Evolutionary conservation across 1,140 invertebrate genomes (phyloP).

Genomic region (Idris sp.): DNA sequence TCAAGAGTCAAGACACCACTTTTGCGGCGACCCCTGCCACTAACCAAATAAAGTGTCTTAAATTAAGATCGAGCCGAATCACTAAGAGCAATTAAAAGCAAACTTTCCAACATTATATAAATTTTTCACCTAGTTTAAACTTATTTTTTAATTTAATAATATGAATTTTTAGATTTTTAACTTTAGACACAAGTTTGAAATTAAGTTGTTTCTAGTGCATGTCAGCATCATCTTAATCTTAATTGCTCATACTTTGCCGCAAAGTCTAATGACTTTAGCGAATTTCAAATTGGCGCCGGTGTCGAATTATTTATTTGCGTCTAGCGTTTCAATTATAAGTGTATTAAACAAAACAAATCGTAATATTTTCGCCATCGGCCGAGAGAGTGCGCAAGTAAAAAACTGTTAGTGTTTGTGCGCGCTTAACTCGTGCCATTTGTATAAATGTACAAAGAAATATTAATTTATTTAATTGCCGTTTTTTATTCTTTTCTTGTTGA

Average conservation of each 20-base stretch:
- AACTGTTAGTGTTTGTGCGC: conserved; percentile 10
- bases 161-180: too few species aligned
- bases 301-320: conserved; percentile 34
- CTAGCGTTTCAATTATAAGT: conserved; percentile 32
- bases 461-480: conserved; percentile 70
- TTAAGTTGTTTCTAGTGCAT: neutral
- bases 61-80: too few species aligned
- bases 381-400: conserved; percentile 12
- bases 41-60: neutral
- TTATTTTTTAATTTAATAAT: too few species aligned
- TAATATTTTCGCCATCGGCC: conserved; percentile 54
- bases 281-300: conserved; percentile 2
- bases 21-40: neutral
- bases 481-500: conserved; percentile 10
- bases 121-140: too few species aligned
- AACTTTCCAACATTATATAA: too few species aligned
- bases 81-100: too few species aligned
- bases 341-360: conserved; percentile 13
- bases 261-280: neutral
- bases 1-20: conserved; percentile 21
- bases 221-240: conserved; percentile 4
- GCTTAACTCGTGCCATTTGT: conserved; percentile 71
- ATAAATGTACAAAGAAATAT: conserved; percentile 77
- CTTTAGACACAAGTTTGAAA: too few species aligned
- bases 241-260: conserved; percentile 8